Evolutionary conservation across 2,797 vertebrate genomes (phyloP).

Genomic region (Myotis planiceps): DNA sequence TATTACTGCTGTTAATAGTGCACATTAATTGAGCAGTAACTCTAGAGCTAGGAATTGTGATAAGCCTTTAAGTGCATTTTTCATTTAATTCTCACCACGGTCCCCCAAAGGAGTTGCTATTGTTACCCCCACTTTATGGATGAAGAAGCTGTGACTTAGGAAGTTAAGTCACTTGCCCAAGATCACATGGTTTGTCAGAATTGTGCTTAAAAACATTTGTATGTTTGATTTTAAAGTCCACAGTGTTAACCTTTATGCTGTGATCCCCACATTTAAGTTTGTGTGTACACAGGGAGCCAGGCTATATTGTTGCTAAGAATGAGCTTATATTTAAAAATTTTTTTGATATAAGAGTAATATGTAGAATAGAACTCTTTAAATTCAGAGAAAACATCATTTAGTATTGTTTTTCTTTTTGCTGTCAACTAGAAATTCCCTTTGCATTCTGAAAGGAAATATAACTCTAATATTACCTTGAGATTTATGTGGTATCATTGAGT

Average conservation of each 20-base stretch:
- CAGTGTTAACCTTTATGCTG: neutral
- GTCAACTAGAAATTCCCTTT: conserved; percentile 50
- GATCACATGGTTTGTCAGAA: neutral
- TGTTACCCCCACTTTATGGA: neutral
- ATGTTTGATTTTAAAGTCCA: neutral
- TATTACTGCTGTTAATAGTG: neutral
- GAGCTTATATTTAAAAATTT: neutral
- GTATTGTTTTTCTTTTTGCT: conserved; percentile 19
- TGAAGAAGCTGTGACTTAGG: conserved; percentile 26
- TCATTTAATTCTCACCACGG: neutral
- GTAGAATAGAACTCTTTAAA: neutral
- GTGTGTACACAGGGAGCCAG: neutral
- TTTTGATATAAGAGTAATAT: neutral
- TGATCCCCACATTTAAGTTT: neutral
- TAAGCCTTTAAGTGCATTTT: conserved; percentile 33
- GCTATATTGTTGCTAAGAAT: neutral
- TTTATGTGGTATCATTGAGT: conserved; percentile 51
- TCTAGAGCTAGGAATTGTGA: neutral
- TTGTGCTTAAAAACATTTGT: conserved; percentile 24
- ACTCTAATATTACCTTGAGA: conserved; percentile 32
- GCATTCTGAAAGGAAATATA: conserved; percentile 48
- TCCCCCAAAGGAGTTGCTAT: neutral
- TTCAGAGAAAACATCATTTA: neutral
- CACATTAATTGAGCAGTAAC: neutral
- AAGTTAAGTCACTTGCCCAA: neutral